A percentile compares a stretch with the other conserved stretches of the same genome.
These are phyloP conservation scores for Pelmatolapia mariae DNA, from an alignment of 2,113 vertebrate genomes.

Conservation along the genomic window DNA sequence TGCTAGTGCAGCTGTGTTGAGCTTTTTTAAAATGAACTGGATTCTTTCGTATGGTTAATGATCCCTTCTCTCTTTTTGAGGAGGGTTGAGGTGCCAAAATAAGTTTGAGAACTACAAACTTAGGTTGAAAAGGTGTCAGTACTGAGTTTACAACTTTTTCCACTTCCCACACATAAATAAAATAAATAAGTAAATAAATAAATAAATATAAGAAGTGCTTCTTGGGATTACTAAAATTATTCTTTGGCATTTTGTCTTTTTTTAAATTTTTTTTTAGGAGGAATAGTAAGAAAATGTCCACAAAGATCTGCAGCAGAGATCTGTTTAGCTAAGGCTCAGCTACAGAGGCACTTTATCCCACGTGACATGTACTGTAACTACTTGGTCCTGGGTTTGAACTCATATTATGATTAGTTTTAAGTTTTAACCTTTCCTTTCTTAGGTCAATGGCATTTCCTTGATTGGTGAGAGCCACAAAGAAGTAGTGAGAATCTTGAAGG, in stretches of 20 bases:
- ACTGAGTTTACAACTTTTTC: not conserved
- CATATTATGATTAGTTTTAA: not conserved
- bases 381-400: not conserved
- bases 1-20: not conserved
- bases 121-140: not conserved
- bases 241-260: not conserved
- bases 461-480: constrained; percentile 92
- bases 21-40: not conserved
- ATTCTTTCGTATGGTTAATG: not conserved
- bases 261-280: not conserved
- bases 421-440: not conserved
- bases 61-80: not conserved
- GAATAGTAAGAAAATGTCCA: not conserved
- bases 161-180: not conserved
- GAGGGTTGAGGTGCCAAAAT: not conserved
- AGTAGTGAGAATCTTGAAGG: constrained; percentile 90
- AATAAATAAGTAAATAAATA: not conserved
- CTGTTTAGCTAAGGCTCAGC: not conserved
- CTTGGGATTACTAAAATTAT: not conserved
- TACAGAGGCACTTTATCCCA: not conserved
- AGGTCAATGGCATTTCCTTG: constrained; percentile 88
- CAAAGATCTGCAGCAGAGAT: not conserved
- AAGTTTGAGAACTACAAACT: not conserved
- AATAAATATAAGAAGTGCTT: not conserved
- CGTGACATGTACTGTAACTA: not conserved